A percentile compares a stretch with the other conserved stretches of the same genome.
phyloP scores from a whole-genome alignment of 2,797 vertebrate species.

The Thripadectes ignobilis region DNA sequence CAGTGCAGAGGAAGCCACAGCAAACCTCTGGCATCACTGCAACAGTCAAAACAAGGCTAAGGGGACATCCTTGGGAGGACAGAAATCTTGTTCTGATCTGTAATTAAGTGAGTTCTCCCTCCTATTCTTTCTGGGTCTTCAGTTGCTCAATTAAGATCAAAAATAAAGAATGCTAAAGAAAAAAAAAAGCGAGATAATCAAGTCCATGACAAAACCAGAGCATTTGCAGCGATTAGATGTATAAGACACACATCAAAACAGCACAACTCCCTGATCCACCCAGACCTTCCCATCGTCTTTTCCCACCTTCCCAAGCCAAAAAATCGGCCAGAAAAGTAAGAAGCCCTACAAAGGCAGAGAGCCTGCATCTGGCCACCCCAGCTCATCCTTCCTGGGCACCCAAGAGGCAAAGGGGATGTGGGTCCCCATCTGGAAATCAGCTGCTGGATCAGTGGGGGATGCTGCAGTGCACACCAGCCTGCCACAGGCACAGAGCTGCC shows the following conservation, averaged over 20 bases:
- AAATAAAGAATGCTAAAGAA: background rate
- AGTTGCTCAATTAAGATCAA: background rate
- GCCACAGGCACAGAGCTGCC: rapidly evolving
- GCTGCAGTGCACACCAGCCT: rapidly evolving
- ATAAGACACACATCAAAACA: background rate
- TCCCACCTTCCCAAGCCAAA: background rate
- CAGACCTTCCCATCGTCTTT: background rate
- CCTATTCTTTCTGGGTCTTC: background rate
- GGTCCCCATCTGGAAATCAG: background rate
- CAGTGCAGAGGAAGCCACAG: background rate
- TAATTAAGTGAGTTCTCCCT: background rate
- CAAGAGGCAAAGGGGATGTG: rapidly evolving
- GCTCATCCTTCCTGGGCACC: background rate
- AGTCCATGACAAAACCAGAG: background rate
- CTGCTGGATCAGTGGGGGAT: background rate
- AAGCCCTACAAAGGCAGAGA: background rate
- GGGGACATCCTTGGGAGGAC: background rate
- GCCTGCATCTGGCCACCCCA: background rate
- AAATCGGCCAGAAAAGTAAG: background rate
- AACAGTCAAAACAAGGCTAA: background rate
- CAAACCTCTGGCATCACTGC: background rate
- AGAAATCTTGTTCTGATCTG: background rate
- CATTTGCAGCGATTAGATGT: background rate
- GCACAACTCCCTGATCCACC: no score
- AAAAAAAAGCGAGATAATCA: background rate